phyloP scores from a whole-genome alignment of 2,888 invertebrate genomes.

The Pherbina coryleti region DNA sequence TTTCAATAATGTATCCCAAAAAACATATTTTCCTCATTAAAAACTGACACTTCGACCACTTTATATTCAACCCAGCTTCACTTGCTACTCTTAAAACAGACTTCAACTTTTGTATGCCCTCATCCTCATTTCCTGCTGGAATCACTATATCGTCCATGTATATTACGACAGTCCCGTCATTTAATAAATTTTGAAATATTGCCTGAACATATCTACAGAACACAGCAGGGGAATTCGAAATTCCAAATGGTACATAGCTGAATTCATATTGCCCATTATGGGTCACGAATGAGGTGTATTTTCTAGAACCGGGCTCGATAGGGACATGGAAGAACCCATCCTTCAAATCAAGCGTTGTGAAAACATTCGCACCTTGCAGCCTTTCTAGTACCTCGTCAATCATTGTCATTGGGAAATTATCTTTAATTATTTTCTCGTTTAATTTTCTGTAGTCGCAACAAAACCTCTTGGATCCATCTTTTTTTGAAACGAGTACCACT shows the following conservation, averaged over 20 bases:
- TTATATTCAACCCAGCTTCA: slow-evolving; percentile 27
- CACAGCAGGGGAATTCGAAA: slow-evolving; percentile 44
- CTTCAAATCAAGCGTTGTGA: too few relatives aligned
- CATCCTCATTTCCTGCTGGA: slow-evolving; percentile 36
- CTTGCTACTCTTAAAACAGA: slow-evolving; percentile 1
- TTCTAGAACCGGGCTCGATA: slow-evolving; percentile 38
- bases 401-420: too few relatives aligned
- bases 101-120: slow-evolving; percentile 36
- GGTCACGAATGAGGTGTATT: slow-evolving; percentile 47
- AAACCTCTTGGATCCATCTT: too few relatives aligned
- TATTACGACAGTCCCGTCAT: slow-evolving; percentile 30
- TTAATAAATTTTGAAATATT: slow-evolving; percentile 41
- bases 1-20: slow-evolving; percentile 41
- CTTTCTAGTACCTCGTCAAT: too few relatives aligned
- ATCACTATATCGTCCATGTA: slow-evolving; percentile 49
- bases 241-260: slow-evolving; percentile 48
- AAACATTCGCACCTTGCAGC: too few relatives aligned
- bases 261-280: slow-evolving; percentile 50
- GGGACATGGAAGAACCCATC: too few relatives aligned
- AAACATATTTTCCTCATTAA: slow-evolving; percentile 14
- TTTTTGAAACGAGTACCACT: too few relatives aligned
- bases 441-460: too few relatives aligned
- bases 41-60: slow-evolving; percentile 38
- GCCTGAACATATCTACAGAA: slow-evolving; percentile 44
- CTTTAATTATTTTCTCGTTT: too few relatives aligned